Base-by-base conservation (phyloP, 2,797 vertebrate genomes). In the Alfaro cultratus region DNA sequence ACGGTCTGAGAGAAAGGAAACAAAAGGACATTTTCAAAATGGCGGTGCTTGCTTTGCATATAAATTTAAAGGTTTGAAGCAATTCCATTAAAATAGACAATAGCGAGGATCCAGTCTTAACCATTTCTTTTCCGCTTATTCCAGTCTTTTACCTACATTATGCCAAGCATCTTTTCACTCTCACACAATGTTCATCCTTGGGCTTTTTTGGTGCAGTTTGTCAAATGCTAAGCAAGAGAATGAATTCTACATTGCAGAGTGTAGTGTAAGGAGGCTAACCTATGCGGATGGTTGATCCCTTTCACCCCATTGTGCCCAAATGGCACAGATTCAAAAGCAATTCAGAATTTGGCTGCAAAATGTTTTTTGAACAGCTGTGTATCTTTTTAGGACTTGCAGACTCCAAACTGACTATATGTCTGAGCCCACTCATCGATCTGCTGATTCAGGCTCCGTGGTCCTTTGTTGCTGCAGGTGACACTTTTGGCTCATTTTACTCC, bases 1-100 rank as follows among this genome's bases (percentile, higher is more conserved):
- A 57, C 8, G 41, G 41, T 77, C 4, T 80, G 36, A 75, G 23
- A n/a, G 12, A 26, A 36, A 31, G 9, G 16, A 57, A 74, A 31
- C 64, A 41, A 73, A 70, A 47, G 1, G 3, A 29, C 53, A 74
- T 45, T 85, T 84, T 64, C 6, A 75, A 49, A 49, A 34, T 74
- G 23, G 39, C 36, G 49, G 46, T 34, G 23, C 31, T 70, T 76
- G 34, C 41, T 43, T 12, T 31, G 2, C 47, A 76, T 5, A 76
- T 34, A 10, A n/a, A 57, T 70, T 43, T 1, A 55, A n/a, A n/a
- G 34, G 36, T 41, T 39, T 23, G 13, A 67, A 36, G 34, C 41
- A 43, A n/a, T n/a, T 70, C 41, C 41, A 45, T 45, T 41, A 41
- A 68, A 68, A 41, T 7, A 74, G 47, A 51, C 31, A 49, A 34